A percentile compares a stretch with the other conserved stretches of the same genome.
These are phyloP conservation scores for Pocillopora damicornis DNA, from an alignment of 64 coral and sea anemone species.

Conservation along the genomic window DNA sequence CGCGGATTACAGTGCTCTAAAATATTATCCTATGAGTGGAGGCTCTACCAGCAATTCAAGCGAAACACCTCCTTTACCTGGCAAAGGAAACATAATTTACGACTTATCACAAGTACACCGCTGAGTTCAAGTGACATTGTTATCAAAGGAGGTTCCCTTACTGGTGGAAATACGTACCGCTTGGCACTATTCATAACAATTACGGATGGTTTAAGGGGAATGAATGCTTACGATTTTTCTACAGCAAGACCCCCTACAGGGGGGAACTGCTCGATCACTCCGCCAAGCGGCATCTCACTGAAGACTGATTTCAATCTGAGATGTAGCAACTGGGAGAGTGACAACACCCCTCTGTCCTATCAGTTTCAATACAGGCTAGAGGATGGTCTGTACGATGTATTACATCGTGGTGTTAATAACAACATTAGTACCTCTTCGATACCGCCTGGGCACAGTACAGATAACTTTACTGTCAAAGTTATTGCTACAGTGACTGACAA, in stretches of 20 bases:
- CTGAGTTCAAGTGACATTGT: neutral
- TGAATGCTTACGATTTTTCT: neutral
- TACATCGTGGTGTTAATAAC: neutral
- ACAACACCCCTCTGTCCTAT: slow-evolving; percentile 2
- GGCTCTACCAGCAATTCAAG: neutral
- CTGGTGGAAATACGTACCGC: neutral
- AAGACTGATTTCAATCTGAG: slow-evolving; percentile 16
- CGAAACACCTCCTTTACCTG: neutral
- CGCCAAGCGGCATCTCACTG: neutral
- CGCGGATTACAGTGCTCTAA: neutral
- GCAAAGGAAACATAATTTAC: neutral
- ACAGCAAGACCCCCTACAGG: neutral
- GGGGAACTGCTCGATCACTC: slow-evolving; percentile 1
- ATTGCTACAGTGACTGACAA: neutral
- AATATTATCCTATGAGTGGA: neutral
- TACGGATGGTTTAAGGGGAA: neutral
- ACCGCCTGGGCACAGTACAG: neutral
- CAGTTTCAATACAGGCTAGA: neutral
- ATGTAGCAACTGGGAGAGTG: slow-evolving; percentile 1
- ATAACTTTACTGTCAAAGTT: neutral
- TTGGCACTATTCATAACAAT: neutral
- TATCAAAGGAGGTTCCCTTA: neutral
- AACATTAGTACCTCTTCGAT: neutral
- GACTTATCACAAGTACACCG: neutral
- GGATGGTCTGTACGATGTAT: slow-evolving; percentile 9